These are phyloP conservation scores for Coelinius sp. DNA, from an alignment of 2,888 invertebrate species.

Conservation along the genomic window DNA sequence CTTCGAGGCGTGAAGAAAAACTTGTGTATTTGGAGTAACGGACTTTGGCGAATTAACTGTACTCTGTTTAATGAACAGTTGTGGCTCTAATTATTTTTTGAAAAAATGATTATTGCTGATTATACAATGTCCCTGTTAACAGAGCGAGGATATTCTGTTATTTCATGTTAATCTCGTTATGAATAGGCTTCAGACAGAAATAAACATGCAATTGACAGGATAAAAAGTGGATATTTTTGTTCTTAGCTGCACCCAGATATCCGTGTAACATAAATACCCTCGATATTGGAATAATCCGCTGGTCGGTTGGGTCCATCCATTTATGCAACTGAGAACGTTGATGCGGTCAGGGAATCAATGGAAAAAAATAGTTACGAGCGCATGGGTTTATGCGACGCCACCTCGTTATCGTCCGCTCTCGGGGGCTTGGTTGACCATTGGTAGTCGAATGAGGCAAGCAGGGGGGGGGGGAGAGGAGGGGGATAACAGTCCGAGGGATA, in stretches of 20 bases:
- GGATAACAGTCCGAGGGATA: conserved; percentile 2
- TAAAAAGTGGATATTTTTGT: not conserved
- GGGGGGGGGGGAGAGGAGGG: not conserved
- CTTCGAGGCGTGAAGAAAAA: not conserved
- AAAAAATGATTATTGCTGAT: not conserved
- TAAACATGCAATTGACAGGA: not conserved
- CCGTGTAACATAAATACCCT: not conserved
- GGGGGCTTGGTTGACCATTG: conserved; percentile 12
- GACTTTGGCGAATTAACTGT: conserved; percentile 1
- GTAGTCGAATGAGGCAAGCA: not conserved
- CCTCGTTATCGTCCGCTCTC: conserved; percentile 31
- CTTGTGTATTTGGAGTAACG: not conserved
- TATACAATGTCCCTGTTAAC: not conserved
- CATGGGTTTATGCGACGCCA: conserved; percentile 24
- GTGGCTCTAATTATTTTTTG: not conserved
- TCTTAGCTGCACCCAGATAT: not conserved
- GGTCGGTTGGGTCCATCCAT: conserved; percentile 23
- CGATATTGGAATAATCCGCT: conserved; percentile 27
- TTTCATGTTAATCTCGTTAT: not conserved
- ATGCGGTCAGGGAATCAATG: conserved; percentile 16
- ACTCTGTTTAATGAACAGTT: not conserved
- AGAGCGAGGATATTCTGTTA: not conserved
- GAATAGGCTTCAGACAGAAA: not conserved
- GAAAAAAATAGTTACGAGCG: conserved; percentile 24
- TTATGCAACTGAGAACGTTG: conserved; percentile 34